phyloP scores from a whole-genome alignment of 2,888 invertebrate species.

The Trileptium ribeirensis region DNA sequence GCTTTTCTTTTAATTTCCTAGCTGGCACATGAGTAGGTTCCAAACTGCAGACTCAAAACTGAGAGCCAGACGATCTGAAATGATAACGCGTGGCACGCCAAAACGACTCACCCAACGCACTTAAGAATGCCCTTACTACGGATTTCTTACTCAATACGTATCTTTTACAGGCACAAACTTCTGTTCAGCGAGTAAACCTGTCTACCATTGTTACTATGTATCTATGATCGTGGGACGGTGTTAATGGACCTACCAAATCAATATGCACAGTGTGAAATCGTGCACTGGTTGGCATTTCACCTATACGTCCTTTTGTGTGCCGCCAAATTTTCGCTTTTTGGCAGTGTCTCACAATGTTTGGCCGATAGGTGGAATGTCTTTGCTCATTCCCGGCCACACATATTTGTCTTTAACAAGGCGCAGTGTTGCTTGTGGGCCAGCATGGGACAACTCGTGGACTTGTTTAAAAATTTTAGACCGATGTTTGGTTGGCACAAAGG shows the following conservation, averaged over 20 bases:
- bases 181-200: slow-evolving; percentile 3
- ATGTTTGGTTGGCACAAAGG: too few species aligned
- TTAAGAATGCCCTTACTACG: neutral
- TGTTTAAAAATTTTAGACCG: too few species aligned
- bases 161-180: neutral
- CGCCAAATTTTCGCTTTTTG: neutral
- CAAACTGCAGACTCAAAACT: neutral
- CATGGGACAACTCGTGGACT: too few species aligned
- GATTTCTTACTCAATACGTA: neutral
- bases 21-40: neutral
- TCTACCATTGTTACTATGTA: slow-evolving; percentile 5
- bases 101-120: neutral
- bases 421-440: too few species aligned
- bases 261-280: slow-evolving; percentile 10
- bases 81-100: neutral
- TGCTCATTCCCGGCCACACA: too few species aligned
- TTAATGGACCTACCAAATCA: slow-evolving; percentile 8
- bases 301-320: neutral
- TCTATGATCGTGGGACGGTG: neutral
- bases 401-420: too few species aligned
- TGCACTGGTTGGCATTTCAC: neutral
- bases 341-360: neutral
- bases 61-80: neutral
- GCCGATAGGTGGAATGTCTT: too few species aligned
- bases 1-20: neutral